Evolutionary conservation across 2,113 vertebrate species (phyloP).

Genomic region (Ceyx margarethae): DNA sequence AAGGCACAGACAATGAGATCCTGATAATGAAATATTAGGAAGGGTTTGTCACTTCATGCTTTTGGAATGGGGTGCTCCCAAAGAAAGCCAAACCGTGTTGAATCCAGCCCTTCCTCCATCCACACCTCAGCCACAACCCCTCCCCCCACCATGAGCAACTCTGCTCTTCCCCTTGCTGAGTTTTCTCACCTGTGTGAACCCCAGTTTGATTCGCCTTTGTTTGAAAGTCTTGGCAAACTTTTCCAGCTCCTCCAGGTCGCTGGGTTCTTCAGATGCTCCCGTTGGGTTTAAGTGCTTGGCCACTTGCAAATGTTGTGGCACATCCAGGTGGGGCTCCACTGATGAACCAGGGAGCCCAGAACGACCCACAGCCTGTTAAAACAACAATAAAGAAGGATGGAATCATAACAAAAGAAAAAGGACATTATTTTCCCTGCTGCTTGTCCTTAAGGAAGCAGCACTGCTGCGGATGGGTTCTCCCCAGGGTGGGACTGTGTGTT

Average conservation of each 20-base stretch:
- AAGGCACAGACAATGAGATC: neutral
- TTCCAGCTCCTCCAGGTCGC: conserved; percentile 94
- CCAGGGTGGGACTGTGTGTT: neutral
- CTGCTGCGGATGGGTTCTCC: neutral
- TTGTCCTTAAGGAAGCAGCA: neutral
- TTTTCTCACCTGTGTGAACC: conserved; percentile 90
- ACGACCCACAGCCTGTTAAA: conserved; percentile 83
- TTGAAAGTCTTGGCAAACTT: conserved; percentile 99
- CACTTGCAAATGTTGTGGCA: conserved; percentile 86
- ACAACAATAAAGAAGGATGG: neutral
- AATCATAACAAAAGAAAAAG: rapidly evolving
- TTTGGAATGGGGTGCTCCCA: neutral
- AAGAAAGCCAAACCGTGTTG: neutral
- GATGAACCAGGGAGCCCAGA: conserved; percentile 85
- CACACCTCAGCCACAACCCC: neutral
- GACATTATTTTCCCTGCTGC: rapidly evolving
- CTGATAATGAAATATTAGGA: neutral
- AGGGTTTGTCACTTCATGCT: rapidly evolving
- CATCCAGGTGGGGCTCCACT: conserved; percentile 89
- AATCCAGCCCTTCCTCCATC: neutral
- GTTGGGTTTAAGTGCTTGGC: conserved; percentile 83
- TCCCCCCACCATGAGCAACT: neutral
- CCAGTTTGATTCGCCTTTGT: conserved; percentile 95
- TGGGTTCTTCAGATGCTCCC: conserved; percentile 86
- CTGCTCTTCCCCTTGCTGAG: rapidly evolving